Conservation (phyloP, 2,113 vertebrate species). For the Cygnus atratus region DNA sequence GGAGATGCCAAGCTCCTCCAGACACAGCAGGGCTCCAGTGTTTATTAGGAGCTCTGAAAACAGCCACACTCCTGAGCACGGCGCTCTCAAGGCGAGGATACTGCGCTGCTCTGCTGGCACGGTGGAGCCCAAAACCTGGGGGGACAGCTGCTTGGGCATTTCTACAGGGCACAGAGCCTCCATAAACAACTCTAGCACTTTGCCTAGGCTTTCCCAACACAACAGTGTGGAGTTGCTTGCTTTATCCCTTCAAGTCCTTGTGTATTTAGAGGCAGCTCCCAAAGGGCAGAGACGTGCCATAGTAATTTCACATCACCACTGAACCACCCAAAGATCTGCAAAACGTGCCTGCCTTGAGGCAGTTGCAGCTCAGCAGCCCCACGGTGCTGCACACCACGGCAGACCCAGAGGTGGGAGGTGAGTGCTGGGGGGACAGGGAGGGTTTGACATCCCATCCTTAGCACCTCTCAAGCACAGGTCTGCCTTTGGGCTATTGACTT, state of each 20-base stretch:
- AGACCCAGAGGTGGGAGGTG: neutral
- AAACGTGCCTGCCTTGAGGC: neutral
- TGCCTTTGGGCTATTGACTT: neutral
- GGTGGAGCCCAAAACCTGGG: neutral
- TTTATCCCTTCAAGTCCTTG: neutral
- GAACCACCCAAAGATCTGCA: neutral
- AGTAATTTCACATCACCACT: neutral
- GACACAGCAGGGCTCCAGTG: neutral
- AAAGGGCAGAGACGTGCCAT: neutral
- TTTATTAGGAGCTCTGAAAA: slow-evolving; percentile 11
- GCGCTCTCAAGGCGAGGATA: neutral
- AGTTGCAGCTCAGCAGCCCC: neutral
- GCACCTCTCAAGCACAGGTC: neutral
- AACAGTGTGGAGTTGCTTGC: neutral
- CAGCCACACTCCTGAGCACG: neutral
- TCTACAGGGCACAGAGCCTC: neutral
- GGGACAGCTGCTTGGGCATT: neutral
- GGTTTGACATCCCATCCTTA: neutral
- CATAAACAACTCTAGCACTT: neutral
- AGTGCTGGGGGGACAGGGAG: neutral
- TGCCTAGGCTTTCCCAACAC: neutral
- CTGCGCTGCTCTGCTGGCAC: neutral
- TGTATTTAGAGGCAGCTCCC: neutral
- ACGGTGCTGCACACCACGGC: neutral
- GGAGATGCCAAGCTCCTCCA: neutral